Evolutionary conservation across 2,113 vertebrate genomes (phyloP), one percentile per base, ranked within the genome.

Genomic region (Urocynchramus pylzowi): DNA sequence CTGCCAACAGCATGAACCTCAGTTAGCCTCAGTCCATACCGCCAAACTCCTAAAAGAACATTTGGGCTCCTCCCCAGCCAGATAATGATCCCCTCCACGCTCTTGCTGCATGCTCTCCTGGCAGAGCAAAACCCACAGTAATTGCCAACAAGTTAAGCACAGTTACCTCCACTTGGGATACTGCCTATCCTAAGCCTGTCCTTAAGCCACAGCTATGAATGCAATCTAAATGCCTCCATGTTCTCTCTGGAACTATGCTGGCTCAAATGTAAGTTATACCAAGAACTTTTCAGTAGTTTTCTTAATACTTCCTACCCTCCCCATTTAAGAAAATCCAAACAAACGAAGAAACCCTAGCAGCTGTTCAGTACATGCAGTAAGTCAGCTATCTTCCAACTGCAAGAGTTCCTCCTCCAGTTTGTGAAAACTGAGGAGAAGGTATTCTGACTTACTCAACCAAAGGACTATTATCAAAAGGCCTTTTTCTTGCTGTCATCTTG

Each of bases 41-140:
- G 16, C 30, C 53, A 74, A 54, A 37, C 39, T 60, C 60, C 41
- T n/a, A 28, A 67, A 86, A 59, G 33, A 45, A 50, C 33, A 59
- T 56, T 49, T 0, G 5, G 20, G 73, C 69, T 95, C 52, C 83
- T 74, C 64, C 45, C 50, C 33, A 19, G 12, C 22, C 71, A 77
- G 59, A 42, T 17, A 31, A 21, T 0, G 0, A 57, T 63, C n/a
- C 71, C n/a, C 52, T 67, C 59, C 18, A 37, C 0, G 9, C 50
- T 67, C 54, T 4, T 63, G 53, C 59, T 35, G 39, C 27, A 0
- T 56, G 88, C 73, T 90, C 75, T 56, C 41, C 76, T 60, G 86
- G 89, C 89, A 95, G 47, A 67, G 33, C 30, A 61, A 33, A 35
- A 53, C 2, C 20, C 21, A 31, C 42, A 89, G 88, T 42, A 92